phyloP scores from a whole-genome alignment of 2,888 invertebrate genomes.

The Agonopterix alstromeriana region DNA sequence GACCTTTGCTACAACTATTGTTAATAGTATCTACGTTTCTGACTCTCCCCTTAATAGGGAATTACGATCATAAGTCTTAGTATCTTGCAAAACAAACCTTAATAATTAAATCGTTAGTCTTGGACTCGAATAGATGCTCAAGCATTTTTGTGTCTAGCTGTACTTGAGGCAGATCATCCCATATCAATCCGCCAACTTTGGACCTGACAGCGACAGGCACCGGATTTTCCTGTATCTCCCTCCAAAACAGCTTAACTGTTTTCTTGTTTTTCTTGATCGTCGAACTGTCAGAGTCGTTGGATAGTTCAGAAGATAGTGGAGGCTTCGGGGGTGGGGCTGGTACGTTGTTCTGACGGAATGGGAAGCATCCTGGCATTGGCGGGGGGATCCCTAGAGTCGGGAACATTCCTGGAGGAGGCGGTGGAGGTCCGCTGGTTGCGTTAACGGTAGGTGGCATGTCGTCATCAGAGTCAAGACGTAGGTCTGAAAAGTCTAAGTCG shows the following conservation, averaged over 20 bases:
- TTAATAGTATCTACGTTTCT: background rate
- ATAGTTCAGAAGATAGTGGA: conserved; percentile 41
- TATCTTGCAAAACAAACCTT: conserved; percentile 73
- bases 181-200: conserved; percentile 85
- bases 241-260: conserved; percentile 99
- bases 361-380: conserved; percentile 69
- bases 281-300: conserved; percentile 61
- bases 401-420: conserved; percentile 84
- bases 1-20: background rate
- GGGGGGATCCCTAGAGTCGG: conserved; percentile 63
- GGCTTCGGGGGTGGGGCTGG: conserved; percentile 56
- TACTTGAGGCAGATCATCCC: conserved; percentile 93
- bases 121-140: conserved; percentile 97
- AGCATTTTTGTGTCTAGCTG: conserved; percentile 93
- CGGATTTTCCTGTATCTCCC: conserved; percentile 90
- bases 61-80: too few relatives aligned
- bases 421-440: conserved; percentile 83
- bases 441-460: conserved; percentile 81
- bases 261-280: conserved; percentile 92
- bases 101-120: conserved; percentile 95
- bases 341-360: conserved; percentile 51
- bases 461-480: conserved; percentile 92
- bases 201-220: conserved; percentile 64
- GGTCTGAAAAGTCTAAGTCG: conserved; percentile 97
- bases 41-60: too few relatives aligned